Conservation (phyloP, 2,797 vertebrate genomes). For the Acipenser oxyrinchus region DNA sequence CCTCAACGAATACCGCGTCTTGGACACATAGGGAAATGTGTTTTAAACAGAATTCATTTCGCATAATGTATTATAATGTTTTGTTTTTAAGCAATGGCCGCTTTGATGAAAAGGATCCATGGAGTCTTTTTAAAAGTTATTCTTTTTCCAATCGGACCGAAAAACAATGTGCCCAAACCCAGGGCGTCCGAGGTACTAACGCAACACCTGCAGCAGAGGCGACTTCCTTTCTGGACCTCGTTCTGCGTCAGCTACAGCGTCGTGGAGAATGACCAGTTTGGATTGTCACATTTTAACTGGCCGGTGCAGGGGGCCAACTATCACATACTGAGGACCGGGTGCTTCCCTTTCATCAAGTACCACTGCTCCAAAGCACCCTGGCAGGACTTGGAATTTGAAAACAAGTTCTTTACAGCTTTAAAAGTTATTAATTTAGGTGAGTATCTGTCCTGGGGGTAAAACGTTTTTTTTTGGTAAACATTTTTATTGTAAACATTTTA, state of each 20-base stretch:
- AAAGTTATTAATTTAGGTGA: conserved; percentile 89
- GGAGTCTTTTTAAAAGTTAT: conserved; percentile 48
- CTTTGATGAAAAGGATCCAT: conserved; percentile 52
- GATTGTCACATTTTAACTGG: conserved; percentile 92
- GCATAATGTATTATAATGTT: too few relatives aligned
- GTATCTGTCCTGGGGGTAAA: conserved; percentile 26
- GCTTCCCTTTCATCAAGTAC: conserved; percentile 94
- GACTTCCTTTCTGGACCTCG: conserved; percentile 87
- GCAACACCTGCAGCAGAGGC: conserved; percentile 76
- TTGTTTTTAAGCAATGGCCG: conserved; percentile 39
- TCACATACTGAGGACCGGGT: conserved; percentile 85
- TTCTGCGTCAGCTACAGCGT: conserved; percentile 84
- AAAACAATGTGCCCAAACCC: conserved; percentile 42
- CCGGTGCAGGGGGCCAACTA: conserved; percentile 78
- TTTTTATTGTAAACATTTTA: too few relatives aligned
- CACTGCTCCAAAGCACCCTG: conserved; percentile 80
- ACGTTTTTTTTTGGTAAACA: too few relatives aligned
- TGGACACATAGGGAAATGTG: too few relatives aligned
- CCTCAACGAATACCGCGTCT: too few relatives aligned
- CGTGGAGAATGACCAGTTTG: conserved; percentile 89
- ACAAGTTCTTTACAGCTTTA: conserved; percentile 74
- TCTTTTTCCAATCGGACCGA: conserved; percentile 50
- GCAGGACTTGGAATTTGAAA: conserved; percentile 68
- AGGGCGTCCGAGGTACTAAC: conserved; percentile 83
- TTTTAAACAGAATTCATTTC: too few relatives aligned